Evolutionary conservation across 37 sponge, comb jelly and placozoan genomes (phyloP), one percentile per base, ranked within the genome.

Genomic region (Axinella damicornis): DNA sequence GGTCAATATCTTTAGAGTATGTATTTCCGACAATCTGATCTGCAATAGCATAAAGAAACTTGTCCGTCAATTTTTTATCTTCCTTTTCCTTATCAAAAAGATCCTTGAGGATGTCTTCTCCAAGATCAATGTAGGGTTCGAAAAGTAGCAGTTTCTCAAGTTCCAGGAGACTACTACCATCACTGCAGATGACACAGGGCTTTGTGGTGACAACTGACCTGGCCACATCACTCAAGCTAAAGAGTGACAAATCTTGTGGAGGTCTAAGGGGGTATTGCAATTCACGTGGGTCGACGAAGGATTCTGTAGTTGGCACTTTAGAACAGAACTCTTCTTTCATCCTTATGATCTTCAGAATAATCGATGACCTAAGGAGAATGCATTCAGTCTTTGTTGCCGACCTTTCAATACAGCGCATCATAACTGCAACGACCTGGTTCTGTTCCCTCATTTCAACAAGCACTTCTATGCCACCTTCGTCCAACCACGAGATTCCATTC

Each of bases 401-500:
- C 22, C 33, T 62, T 22, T 64, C 12, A 6, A n/a, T 28, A 71
- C 72, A 82, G 30, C 73, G 27, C 83, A 82, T 82, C 35, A 35
- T 27, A 13, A 82, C 36, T 17, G 27, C 34, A 9, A 69, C 34
- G 4, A 31, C 9, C 4, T 35, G 22, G 31, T 69, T 69, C 70
- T 71, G 57, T 35, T 57, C 73, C 16, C 58, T 55, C 46, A 83
- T 34, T 60, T 73, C 83, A 22, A 83, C 74, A 58, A 69, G 2
- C 27, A 58, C 57, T 32, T 61, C 60, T 37, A 69, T 73, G 11
- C 66, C 83, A 39, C 35, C 9, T 17, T 39, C 19, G 34, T 32
- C 33, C 37, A 27, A 37, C 83, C 83, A 83, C 16, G 56, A 25
- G 30, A 83, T 73, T 2, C 83, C 83, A 73, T 11, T 57, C 12